A percentile compares a stretch with the other conserved stretches of the same genome.
Evolutionary conservation across 2,113 vertebrate genomes (phyloP).

Genomic region (Indicator maculatus): DNA sequence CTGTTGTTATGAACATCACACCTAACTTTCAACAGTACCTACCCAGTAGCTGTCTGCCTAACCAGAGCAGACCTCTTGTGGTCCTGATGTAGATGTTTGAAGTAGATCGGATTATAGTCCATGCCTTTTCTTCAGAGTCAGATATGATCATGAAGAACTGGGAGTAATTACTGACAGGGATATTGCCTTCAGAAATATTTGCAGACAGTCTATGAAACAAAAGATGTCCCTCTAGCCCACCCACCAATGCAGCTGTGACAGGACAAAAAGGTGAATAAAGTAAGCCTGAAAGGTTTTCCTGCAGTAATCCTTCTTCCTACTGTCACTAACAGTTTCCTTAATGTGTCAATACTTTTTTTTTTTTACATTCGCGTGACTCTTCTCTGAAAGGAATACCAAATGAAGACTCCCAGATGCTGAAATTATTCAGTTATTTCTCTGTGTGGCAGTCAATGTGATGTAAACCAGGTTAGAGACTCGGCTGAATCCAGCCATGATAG

Average conservation of each 20-base stretch:
- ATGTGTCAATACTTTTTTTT: constrained; percentile 22
- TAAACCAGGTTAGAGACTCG: neutral
- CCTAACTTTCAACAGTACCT: neutral
- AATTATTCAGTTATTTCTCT: neutral
- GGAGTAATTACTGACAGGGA: neutral
- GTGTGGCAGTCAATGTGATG: neutral
- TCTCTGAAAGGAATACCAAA: constrained; percentile 21
- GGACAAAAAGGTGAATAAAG: neutral
- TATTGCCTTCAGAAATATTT: constrained; percentile 12
- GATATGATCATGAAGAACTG: neutral
- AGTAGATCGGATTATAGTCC: neutral
- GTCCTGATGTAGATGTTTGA: neutral
- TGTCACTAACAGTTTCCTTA: constrained; percentile 13
- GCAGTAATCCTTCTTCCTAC: neutral
- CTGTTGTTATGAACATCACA: neutral
- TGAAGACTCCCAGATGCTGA: constrained; percentile 11
- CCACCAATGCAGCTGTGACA: neutral
- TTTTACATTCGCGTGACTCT: neutral
- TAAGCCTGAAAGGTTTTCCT: neutral
- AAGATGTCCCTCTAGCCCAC: neutral
- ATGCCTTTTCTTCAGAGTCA: neutral
- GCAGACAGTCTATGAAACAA: neutral
- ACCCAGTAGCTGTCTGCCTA: neutral
- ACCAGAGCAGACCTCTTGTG: neutral
- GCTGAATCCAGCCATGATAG: neutral